Percentiles rank a stretch among this genome's conserved stretches.
Evolutionary conservation across 1,140 invertebrate genomes (phyloP).

Genomic region (Aphis craccivora): DNA sequence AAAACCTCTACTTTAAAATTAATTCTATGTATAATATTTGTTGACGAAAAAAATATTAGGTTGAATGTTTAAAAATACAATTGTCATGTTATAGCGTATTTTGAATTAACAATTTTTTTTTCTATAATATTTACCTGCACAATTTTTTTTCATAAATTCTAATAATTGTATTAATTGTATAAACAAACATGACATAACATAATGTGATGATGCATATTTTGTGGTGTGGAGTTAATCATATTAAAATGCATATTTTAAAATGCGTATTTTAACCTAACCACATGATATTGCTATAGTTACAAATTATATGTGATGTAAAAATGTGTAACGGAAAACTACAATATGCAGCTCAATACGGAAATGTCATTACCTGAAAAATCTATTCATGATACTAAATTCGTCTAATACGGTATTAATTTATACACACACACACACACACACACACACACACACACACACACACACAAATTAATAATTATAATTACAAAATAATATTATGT

Average conservation of each 20-base stretch:
- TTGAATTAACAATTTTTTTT: background rate
- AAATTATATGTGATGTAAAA: background rate
- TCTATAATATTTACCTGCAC: too few relatives aligned
- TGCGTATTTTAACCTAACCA: too few relatives aligned
- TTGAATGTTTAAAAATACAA: background rate
- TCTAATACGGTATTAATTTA: background rate
- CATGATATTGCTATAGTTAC: background rate
- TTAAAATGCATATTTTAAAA: too few relatives aligned
- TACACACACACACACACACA: too few relatives aligned
- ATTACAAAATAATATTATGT: background rate
- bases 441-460: too few relatives aligned
- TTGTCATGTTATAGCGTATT: background rate
- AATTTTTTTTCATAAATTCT: background rate
- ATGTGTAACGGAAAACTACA: background rate
- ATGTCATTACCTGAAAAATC: background rate
- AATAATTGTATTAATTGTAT: background rate
- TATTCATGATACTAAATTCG: background rate
- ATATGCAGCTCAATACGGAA: background rate
- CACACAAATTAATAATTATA: background rate
- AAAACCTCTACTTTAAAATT: background rate
- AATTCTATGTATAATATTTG: background rate
- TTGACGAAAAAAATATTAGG: background rate
- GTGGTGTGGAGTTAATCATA: background rate
- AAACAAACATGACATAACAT: background rate
- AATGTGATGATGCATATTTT: background rate